Base-by-base conservation (phyloP, 23 tunicate species). In the Oikopleura albicans region DNA sequence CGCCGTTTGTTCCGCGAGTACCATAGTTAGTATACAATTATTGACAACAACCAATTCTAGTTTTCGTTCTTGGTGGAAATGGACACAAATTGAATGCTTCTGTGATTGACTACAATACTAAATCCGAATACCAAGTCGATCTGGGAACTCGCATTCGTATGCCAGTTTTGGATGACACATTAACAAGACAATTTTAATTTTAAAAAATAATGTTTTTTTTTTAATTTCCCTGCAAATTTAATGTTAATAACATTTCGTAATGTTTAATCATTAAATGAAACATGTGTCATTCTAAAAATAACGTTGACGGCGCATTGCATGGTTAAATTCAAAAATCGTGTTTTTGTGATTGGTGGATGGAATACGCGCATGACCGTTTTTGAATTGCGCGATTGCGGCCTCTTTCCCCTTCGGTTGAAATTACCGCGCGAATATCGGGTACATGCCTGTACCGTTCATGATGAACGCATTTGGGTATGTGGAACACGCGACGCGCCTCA, bases 341-440 rank as follows among this genome's bases (percentile, higher is more conserved):
- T 71, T 29, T 71, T 71, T 37, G 79, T 71, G 79, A 71, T 71
- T 71, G 79, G 79, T 16, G 79, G 79, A 22, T 71, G 79, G 79
- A 71, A 71, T 37, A 71, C 79, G 37, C 28, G 27, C 4, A 31
- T 2, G 4, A 16, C 27, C 2, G 79, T 71, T 16, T 71, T 71
- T 71, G 79, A 71, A 71, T 2, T 71, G 27, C 33, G 79, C 2
- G 79, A 29, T 29, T 71, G 79, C 31, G 79, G 35, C 33, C 27
- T 71, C 4, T 22, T 71, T 37, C 79, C 79, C 33, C 34, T 71
- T 4, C 33, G 79, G 31, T 16, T 71, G 34, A 34, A 37, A 16
- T 71, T 71, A 29, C 34, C 27, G 33, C 28, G 35, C 4, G 35
- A 29, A 71, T 71, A 71, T 31, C 33, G 79, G 2, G 79, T 71